A percentile compares a stretch with the other conserved stretches of the same genome.
Conservation (phyloP, 2,113 vertebrate species). For the Nannospalax galili region DNA sequence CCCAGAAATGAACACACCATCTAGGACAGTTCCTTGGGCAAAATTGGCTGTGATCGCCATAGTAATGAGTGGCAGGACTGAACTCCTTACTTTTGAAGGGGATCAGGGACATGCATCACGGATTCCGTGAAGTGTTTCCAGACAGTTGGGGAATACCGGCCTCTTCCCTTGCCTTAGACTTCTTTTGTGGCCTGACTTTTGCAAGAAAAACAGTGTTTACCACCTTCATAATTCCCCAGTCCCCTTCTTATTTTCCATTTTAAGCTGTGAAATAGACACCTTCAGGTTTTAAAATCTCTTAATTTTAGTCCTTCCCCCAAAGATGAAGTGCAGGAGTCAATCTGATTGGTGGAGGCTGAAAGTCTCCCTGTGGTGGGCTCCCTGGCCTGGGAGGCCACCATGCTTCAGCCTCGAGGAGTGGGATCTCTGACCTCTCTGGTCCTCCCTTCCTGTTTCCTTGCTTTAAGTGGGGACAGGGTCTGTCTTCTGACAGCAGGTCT, state of each 20-base stretch:
- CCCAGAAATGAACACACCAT: background rate
- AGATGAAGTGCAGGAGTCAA: background rate
- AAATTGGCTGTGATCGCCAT: background rate
- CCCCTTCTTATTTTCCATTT: background rate
- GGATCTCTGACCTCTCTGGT: background rate
- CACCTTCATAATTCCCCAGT: background rate
- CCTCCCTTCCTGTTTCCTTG: background rate
- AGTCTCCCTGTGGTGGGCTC: background rate
- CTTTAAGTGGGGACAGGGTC: background rate
- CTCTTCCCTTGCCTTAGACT: background rate
- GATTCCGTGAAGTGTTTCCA: background rate
- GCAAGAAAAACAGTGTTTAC: background rate
- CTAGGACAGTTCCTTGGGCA: background rate
- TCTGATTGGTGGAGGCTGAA: background rate
- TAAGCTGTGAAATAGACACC: background rate
- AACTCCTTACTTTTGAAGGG: background rate
- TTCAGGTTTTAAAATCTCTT: background rate
- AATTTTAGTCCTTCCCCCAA: background rate
- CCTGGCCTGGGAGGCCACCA: background rate
- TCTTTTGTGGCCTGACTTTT: background rate
- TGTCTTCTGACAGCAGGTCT: background rate
- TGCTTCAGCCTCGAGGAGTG: accelerated
- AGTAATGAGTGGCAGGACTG: background rate
- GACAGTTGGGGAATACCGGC: background rate
- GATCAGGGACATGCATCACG: background rate